Conservation (phyloP, 2,888 invertebrate genomes). For the Tetramorium bicarinatum region DNA sequence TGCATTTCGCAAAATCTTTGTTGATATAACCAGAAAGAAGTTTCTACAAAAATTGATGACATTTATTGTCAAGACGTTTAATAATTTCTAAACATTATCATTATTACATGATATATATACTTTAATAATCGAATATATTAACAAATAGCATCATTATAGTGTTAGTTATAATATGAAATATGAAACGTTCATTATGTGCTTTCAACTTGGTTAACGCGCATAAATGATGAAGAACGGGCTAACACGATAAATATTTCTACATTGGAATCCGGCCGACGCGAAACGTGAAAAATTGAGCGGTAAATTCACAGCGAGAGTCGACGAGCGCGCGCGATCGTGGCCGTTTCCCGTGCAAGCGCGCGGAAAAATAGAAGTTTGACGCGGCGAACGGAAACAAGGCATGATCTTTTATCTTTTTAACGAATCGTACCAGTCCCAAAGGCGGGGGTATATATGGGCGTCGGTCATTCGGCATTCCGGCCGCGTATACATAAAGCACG, state of each 20-base stretch:
- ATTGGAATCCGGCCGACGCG: conserved; percentile 46
- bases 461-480: conserved; percentile 37
- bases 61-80: neutral
- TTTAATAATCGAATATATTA: neutral
- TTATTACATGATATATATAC: neutral
- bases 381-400: conserved; percentile 44
- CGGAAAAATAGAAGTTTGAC: conserved; percentile 40
- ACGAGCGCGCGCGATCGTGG: conserved; percentile 1
- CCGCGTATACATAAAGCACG: conserved; percentile 53
- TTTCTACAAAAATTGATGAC: neutral
- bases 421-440: conserved; percentile 43
- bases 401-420: conserved; percentile 58
- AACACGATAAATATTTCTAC: conserved; percentile 53
- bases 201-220: conserved; percentile 22
- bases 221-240: conserved; percentile 17
- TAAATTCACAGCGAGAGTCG: conserved; percentile 33
- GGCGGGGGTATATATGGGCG: conserved; percentile 4
- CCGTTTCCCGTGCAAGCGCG: conserved; percentile 3
- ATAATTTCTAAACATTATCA: neutral
- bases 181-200: conserved; percentile 30
- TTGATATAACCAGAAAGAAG: neutral
- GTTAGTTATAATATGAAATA: conserved; percentile 19
- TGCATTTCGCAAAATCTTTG: neutral
- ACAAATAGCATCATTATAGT: neutral
- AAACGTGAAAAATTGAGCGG: conserved; percentile 52